Conservation (phyloP, 2,888 invertebrate species). For the Drosophila siamana region DNA sequence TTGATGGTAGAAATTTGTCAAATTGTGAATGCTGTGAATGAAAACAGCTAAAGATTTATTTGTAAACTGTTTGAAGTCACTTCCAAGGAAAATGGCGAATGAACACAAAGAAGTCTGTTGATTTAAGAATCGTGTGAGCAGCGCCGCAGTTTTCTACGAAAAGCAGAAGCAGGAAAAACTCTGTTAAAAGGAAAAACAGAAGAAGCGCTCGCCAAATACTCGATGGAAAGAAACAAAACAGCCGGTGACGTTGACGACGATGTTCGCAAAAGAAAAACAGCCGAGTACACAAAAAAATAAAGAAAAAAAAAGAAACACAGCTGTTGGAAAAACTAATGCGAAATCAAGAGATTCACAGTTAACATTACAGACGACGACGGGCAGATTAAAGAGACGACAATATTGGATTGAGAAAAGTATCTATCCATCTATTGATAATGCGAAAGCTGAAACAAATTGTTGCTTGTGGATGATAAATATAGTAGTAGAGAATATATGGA, state of each 20-base stretch:
- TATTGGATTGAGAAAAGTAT: neutral
- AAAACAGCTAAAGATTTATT: neutral
- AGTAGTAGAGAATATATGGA: constrained; percentile 22
- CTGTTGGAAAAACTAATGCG: neutral
- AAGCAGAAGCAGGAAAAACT: neutral
- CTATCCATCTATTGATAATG: neutral
- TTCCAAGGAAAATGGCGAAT: neutral
- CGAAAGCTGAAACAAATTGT: constrained; percentile 1
- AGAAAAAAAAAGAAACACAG: too few relatives aligned
- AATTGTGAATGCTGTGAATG: too few relatives aligned
- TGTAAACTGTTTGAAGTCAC: neutral
- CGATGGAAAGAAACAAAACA: neutral
- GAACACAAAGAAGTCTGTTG: neutral
- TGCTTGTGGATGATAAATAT: neutral
- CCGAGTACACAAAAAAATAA: too few relatives aligned
- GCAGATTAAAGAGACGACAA: constrained; percentile 1
- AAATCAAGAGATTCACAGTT: neutral
- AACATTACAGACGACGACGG: neutral
- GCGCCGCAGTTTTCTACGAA: neutral
- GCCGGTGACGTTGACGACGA: neutral
- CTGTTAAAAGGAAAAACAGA: neutral
- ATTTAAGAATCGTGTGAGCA: neutral
- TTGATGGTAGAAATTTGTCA: too few relatives aligned
- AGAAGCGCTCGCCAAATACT: neutral
- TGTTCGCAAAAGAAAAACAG: neutral